Percentiles rank a stretch among this genome's conserved stretches.
Evolutionary conservation across 2,797 vertebrate species (phyloP).

Genomic region (Lerista edwardsae): DNA sequence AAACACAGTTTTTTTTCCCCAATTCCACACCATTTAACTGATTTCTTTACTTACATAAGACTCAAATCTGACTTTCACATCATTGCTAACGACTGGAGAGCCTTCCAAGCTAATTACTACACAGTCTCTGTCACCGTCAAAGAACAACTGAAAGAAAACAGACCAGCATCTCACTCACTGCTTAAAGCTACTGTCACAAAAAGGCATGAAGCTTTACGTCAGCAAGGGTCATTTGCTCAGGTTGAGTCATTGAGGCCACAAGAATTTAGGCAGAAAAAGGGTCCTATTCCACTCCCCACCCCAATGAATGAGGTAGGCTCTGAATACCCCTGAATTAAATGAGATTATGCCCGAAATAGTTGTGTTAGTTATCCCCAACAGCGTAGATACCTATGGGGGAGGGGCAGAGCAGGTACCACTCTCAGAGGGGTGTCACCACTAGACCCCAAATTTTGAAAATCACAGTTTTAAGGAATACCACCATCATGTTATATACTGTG

Average conservation of each 20-base stretch:
- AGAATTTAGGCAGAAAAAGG: not conserved
- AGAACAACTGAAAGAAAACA: constrained; percentile 81
- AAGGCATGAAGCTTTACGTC: not conserved
- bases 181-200: not conserved
- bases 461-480: too few species aligned
- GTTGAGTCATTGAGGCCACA: not conserved
- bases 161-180: not conserved
- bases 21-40: too few species aligned
- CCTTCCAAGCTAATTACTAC: constrained; percentile 84
- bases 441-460: too few species aligned
- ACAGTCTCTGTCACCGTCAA: constrained; percentile 84
- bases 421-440: too few species aligned
- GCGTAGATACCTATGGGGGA: too few species aligned
- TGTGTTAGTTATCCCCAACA: too few species aligned
- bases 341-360: not conserved
- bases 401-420: too few species aligned
- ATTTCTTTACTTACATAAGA: constrained; percentile 84
- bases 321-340: not conserved
- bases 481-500: too few species aligned
- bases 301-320: not conserved
- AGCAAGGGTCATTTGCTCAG: not conserved
- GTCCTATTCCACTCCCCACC: too few species aligned
- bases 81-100: constrained; percentile 86
- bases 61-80: constrained; percentile 94
- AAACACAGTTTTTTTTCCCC: too few species aligned